Base-by-base conservation (phyloP, 2,888 invertebrate species). In the Atethmia centrago region DNA sequence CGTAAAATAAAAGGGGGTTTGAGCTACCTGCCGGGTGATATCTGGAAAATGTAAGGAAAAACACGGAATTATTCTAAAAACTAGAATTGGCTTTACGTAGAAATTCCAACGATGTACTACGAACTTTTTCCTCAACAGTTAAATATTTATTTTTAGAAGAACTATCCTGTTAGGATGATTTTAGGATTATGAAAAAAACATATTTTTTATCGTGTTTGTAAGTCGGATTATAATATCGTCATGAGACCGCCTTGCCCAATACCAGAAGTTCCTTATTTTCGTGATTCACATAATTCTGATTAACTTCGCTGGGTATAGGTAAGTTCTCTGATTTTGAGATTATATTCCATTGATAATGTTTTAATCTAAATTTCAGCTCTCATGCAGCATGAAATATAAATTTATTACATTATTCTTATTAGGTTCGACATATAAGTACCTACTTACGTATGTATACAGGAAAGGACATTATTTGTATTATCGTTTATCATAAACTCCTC, bases 1-100 rank as follows among this genome's bases (percentile, higher is more conserved):
- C 95, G 94, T 95, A 95, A 95, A 95, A 95, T 95, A 95, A 94
- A 94, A 92, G 93, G 93, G 94, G 93, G 89, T 83, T 88, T 84
- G 88, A 84, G 88, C 85, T 91, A 90, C 92, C 92, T 92, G 91
- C 87, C 79, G 88, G 84, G 89, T 86, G 88, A 88, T 90, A 88
- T 88, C 90, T 91, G 88, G 90, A 85, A 91, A 92, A 90, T 91
- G 89, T 87, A 88, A 83, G 85, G 82, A 77, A 77, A 65, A 12
- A 87, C 88, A 70, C 3, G 31, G 82, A 87, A 61, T 7, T 80
- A 59, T 7, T 80, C 68, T 3, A 68, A 12, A 58, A 70, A 65
- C 81, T 87, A 66, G 90, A 90, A 76, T 58, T 45, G 84, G 55
- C 47, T 36, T 10, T 45, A 62, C 36, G 4, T n/a, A 10, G 9